These are phyloP conservation scores for Embidobia sp. DNA, from an alignment of 2,888 invertebrate genomes.

Conservation along the genomic window DNA sequence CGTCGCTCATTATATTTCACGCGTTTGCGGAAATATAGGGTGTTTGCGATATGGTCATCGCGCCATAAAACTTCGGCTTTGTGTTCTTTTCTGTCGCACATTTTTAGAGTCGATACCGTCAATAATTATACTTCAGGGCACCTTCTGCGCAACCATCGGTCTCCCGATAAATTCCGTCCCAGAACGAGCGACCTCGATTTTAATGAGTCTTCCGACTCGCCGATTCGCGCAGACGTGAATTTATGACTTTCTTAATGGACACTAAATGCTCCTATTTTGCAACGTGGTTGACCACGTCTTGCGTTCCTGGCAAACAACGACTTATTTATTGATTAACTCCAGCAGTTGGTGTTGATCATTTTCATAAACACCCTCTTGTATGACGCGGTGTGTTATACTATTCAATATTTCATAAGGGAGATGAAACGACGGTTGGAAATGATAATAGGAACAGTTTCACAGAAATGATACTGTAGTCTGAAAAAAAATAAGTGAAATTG, in stretches of 20 bases:
- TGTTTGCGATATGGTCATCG: slow-evolving; percentile 46
- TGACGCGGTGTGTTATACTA: too few species aligned
- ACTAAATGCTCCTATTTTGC: slow-evolving; percentile 57
- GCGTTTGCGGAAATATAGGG: slow-evolving; percentile 19
- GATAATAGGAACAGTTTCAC: too few species aligned
- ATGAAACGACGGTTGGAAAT: too few species aligned
- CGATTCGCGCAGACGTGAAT: slow-evolving; percentile 54
- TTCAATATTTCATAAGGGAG: too few species aligned
- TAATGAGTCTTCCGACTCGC: slow-evolving; percentile 60
- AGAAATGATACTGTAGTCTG: too few species aligned
- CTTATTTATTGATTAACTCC: slow-evolving; percentile 46
- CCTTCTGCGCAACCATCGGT: slow-evolving; percentile 47
- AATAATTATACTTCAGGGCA: slow-evolving; percentile 41
- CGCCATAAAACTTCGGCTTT: slow-evolving; percentile 14
- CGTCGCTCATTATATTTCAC: slow-evolving; percentile 36
- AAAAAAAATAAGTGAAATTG: too few species aligned
- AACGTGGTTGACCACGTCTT: slow-evolving; percentile 44
- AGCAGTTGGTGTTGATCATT: slow-evolving; percentile 3
- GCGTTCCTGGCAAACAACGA: slow-evolving; percentile 44
- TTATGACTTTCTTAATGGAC: slow-evolving; percentile 60
- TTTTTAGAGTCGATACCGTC: slow-evolving; percentile 28
- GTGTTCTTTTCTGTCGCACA: slow-evolving; percentile 18
- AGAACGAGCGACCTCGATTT: slow-evolving; percentile 59
- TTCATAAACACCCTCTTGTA: slow-evolving; percentile 17
- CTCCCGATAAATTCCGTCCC: slow-evolving; percentile 47